Percentiles rank a stretch among this genome's conserved stretches.
phyloP scores from a whole-genome alignment of 1,140 invertebrate genomes.

The Ceratina calcarata region DNA sequence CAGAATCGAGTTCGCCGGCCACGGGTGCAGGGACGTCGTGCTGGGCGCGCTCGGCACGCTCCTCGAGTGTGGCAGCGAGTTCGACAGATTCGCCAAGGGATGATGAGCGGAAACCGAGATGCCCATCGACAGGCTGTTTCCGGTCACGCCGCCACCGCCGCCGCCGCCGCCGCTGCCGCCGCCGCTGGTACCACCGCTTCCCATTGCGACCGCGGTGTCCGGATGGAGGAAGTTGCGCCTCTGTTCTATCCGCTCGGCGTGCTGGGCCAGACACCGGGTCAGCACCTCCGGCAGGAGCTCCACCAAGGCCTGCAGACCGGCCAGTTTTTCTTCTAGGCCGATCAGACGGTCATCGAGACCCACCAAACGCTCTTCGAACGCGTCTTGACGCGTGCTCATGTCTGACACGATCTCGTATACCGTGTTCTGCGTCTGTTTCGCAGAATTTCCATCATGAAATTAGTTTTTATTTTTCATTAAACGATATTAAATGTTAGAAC shows the following conservation, averaged over 20 bases:
- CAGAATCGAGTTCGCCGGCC: conserved; percentile 87
- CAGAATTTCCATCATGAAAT: too few species aligned
- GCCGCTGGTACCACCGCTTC: conserved; percentile 75
- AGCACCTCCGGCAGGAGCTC: conserved; percentile 91
- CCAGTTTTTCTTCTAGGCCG: conserved; percentile 93
- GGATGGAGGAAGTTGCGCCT: conserved; percentile 91
- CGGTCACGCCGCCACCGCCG: conserved; percentile 65
- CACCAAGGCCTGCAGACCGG: conserved; percentile 88
- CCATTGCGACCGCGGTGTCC: conserved; percentile 86
- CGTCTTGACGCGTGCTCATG: conserved; percentile 94
- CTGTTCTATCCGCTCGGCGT: conserved; percentile 86
- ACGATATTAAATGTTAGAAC: too few species aligned
- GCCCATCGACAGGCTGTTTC: conserved; percentile 70
- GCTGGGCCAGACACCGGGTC: conserved; percentile 86
- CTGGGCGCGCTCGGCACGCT: conserved; percentile 81
- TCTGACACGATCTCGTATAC: conserved; percentile 98
- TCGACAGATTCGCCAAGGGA: conserved; percentile 74
- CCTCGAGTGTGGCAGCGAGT: conserved; percentile 82
- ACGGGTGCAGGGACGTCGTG: conserved; percentile 82
- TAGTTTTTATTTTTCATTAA: too few species aligned
- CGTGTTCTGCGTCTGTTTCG: conserved; percentile 94
- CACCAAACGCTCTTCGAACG: conserved; percentile 92
- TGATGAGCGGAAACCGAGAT: conserved; percentile 66
- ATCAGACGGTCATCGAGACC: conserved; percentile 92
- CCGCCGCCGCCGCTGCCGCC: conserved; percentile 72